These are phyloP conservation scores for Lasioglossum marginatum DNA, from an alignment of 2,888 invertebrate species.

Conservation along the genomic window DNA sequence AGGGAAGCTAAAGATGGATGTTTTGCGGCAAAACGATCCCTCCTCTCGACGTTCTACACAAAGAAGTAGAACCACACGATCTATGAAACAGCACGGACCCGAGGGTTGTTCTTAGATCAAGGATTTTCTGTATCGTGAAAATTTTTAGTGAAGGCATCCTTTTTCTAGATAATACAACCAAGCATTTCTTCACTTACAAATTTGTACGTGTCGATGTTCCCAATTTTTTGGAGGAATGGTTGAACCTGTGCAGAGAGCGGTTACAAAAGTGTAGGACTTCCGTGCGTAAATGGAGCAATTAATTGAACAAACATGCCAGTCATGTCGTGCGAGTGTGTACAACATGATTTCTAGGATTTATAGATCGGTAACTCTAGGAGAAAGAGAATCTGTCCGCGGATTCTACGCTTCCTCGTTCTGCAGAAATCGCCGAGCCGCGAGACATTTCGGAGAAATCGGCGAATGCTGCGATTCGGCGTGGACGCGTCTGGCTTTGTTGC, in stretches of 20 bases:
- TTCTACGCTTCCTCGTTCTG: slow-evolving; percentile 50
- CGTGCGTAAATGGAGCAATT: not conserved
- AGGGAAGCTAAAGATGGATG: not conserved
- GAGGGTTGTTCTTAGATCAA: too few relatives aligned
- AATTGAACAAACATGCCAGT: not conserved
- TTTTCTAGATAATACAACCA: not conserved
- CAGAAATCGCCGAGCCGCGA: slow-evolving; percentile 47
- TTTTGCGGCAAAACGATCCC: not conserved
- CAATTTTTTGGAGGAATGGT: not conserved
- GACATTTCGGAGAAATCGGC: slow-evolving; percentile 46
- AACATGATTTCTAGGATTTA: not conserved
- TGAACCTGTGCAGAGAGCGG: not conserved
- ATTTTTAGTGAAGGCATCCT: not conserved
- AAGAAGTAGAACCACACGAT: too few relatives aligned
- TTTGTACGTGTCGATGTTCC: not conserved
- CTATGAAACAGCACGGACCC: too few relatives aligned
- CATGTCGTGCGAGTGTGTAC: not conserved
- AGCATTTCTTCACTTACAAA: too few relatives aligned
- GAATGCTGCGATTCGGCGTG: not conserved
- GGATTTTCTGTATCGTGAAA: too few relatives aligned
- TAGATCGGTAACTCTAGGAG: not conserved
- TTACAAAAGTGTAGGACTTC: not conserved
- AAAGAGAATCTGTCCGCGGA: slow-evolving; percentile 37
- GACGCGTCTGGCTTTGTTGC: slow-evolving; percentile 54
- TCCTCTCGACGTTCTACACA: not conserved